phyloP scores from a whole-genome alignment of 30 jellyfish, hydroid and myxozoan genomes.

The Morbakka virulenta region DNA sequence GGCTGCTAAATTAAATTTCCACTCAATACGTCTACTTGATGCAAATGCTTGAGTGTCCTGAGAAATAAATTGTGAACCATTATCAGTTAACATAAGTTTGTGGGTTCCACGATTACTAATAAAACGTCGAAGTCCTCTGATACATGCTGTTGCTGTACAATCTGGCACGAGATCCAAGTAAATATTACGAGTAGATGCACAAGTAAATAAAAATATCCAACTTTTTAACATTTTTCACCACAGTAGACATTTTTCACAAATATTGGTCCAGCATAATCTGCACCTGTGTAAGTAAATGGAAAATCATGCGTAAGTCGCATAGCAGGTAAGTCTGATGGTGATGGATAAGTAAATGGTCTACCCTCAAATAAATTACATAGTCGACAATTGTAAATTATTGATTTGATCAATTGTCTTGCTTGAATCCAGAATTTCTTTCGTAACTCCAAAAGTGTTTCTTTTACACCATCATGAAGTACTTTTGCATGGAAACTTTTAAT shows the following conservation, averaged over 20 bases:
- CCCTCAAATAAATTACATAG: slow-evolving; percentile 15
- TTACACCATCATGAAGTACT: slow-evolving; percentile 16
- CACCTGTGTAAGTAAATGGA: not conserved
- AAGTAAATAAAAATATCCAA: slow-evolving; percentile 12
- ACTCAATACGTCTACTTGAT: no score
- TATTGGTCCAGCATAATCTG: slow-evolving; percentile 24
- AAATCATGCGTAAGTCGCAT: not conserved
- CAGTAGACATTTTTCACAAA: slow-evolving; percentile 14
- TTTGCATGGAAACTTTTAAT: not conserved
- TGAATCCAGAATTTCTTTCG: slow-evolving; percentile 12
- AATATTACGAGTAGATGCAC: slow-evolving; percentile 15
- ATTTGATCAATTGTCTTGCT: not conserved
- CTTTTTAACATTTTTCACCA: not conserved
- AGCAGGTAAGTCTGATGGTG: slow-evolving; percentile 5
- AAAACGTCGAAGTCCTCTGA: slow-evolving; percentile 6
- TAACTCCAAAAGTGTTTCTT: slow-evolving; percentile 27
- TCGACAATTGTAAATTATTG: not conserved
- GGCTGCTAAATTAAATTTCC: no score
- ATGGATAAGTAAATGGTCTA: slow-evolving; percentile 5
- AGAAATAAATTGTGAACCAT: slow-evolving; percentile 6
- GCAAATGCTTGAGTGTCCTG: not conserved
- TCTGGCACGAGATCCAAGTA: slow-evolving; percentile 14
- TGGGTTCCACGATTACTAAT: slow-evolving; percentile 31
- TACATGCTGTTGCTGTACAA: not conserved
- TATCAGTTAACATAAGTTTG: not conserved